Evolutionary conservation across 1,140 invertebrate genomes (phyloP), one percentile per base, ranked within the genome.

Genomic region (Asobara japonica): DNA sequence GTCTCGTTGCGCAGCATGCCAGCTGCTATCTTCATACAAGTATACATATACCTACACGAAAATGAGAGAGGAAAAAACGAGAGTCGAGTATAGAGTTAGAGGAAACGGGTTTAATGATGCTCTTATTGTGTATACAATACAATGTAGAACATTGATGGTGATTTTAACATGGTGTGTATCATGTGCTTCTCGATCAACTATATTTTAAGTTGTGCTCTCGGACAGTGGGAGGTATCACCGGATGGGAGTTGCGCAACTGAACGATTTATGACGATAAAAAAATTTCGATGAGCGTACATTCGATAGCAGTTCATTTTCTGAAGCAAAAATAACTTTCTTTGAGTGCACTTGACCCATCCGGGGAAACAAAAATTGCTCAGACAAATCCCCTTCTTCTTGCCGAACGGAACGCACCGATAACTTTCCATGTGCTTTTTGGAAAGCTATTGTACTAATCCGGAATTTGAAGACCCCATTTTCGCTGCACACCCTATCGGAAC

Each of bases 1-100:
- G 86, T 86, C 80, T 86, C 83, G 85, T 79, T 86, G 85, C 79
- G 75, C 85, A 82, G 78, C 76, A 69, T 65, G 64, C 27, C 65
- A 68, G 51, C 62, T 48, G 62, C 22, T 68, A 18, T 72, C 25
- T 61, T 51, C 18, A 38, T 75, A 71, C 48, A 65, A 45, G 20
- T 56, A 68, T 56, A 70, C 33, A 20, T 67, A 66, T 48, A 29
- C 33, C 60, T 60, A 66, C 20, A 38, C 25, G 61, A 68, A 70
- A 70, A 66, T 72, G 56, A 48, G 73, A 76, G 73, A 66, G 65
- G 33, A 75, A 65, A 76, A 45, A 56, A 62, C 27, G 27, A 16
- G 56, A 67, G 71, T 71, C 60, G 71, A 31, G 29, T 62, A 62
- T 30, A 16, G 27, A 62, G 29, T 30, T 62, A 30, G 29, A 62